Conservation (phyloP, 2,113 vertebrate species). For the Ondatra zibethicus region DNA sequence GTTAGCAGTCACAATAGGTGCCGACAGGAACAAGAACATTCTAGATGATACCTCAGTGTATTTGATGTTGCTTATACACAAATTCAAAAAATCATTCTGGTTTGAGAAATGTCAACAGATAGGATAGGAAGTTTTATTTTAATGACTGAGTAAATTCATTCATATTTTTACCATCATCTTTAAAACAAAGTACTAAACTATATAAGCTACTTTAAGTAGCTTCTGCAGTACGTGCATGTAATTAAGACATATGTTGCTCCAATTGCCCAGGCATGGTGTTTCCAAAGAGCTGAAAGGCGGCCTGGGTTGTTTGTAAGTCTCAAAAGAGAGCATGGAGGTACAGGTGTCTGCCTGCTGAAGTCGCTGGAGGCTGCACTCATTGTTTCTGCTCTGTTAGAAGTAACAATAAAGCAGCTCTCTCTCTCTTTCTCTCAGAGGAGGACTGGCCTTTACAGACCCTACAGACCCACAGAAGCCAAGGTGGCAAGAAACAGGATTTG, state of each 20-base stretch:
- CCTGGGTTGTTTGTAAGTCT: not conserved
- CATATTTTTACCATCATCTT: not conserved
- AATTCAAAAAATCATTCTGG: not conserved
- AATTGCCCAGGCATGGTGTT: not conserved
- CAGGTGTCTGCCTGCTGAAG: not conserved
- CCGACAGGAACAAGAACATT: not conserved
- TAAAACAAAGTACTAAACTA: not conserved
- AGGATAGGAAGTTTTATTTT: not conserved
- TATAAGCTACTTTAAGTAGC: not conserved
- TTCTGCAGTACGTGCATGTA: not conserved
- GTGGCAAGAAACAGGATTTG: conserved; percentile 17
- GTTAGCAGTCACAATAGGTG: not conserved
- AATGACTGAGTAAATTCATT: not conserved
- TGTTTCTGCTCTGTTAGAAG: not conserved
- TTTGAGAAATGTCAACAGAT: conserved; percentile 2
- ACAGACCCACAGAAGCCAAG: not conserved
- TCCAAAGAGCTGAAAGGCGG: not conserved
- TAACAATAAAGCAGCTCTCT: not conserved
- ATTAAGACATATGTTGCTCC: not conserved
- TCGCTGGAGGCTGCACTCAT: too few species aligned
- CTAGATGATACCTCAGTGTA: too few species aligned
- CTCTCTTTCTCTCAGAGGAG: not conserved
- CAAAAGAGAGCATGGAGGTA: not conserved
- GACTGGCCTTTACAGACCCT: not conserved
- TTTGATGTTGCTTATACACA: not conserved